phyloP scores from a whole-genome alignment of 1,140 invertebrate genomes.

The Gyrodactylus bullatarudis region DNA sequence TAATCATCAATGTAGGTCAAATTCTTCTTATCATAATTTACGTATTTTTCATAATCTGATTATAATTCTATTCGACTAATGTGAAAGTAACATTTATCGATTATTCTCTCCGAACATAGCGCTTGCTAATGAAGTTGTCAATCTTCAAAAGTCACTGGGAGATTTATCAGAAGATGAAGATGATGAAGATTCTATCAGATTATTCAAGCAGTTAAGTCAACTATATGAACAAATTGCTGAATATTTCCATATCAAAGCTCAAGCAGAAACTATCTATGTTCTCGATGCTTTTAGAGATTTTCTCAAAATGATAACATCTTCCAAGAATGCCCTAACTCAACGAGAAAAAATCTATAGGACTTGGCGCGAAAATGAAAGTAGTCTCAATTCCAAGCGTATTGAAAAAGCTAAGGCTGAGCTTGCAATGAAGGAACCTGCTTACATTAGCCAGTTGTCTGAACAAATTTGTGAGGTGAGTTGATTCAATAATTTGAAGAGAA shows the following conservation, averaged over 20 bases:
- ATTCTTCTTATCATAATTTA: too few species aligned
- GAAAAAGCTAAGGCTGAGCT: neutral
- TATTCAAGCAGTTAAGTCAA: neutral
- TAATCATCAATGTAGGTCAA: neutral
- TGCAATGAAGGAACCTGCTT: neutral
- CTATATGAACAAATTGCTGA: neutral
- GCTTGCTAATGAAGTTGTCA: neutral
- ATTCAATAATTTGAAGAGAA: too few species aligned
- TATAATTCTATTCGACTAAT: too few species aligned
- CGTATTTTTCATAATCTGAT: too few species aligned
- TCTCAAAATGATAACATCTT: neutral
- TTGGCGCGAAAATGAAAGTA: neutral
- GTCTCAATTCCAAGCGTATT: neutral
- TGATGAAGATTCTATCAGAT: neutral
- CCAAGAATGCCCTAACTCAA: neutral
- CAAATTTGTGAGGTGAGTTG: too few species aligned
- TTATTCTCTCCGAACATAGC: too few species aligned
- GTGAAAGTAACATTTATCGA: too few species aligned
- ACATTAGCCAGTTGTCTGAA: neutral
- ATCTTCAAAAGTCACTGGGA: neutral
- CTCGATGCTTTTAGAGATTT: neutral
- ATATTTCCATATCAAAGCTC: neutral
- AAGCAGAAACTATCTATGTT: neutral
- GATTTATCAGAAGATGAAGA: neutral
- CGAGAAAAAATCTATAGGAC: neutral